These are phyloP conservation scores for Cirrhinus molitorella DNA, from an alignment of 2,797 vertebrate species.

Conservation along the genomic window DNA sequence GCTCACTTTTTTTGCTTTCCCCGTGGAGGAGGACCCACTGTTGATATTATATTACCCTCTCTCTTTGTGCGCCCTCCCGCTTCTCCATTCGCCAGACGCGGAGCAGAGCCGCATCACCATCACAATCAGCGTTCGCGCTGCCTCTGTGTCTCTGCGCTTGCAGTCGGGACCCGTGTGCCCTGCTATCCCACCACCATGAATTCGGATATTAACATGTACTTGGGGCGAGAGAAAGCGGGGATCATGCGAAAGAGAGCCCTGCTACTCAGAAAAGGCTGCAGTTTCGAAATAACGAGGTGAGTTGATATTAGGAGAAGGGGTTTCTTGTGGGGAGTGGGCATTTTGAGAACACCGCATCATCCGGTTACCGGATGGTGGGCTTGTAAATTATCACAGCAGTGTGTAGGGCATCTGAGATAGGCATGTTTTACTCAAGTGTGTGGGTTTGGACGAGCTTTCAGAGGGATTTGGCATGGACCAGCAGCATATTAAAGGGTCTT, in stretches of 20 bases:
- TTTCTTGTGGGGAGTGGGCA: conserved; percentile 29
- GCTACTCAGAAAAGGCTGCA: conserved; percentile 87
- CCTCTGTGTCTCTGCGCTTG: conserved; percentile 46
- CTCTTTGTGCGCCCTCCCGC: conserved; percentile 54
- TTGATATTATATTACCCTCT: conserved; percentile 50
- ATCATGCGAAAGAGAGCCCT: conserved; percentile 87
- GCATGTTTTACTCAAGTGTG: conserved; percentile 6
- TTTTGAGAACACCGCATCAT: conserved; percentile 42
- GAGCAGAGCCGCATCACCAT: conserved; percentile 30
- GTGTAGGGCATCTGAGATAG: background rate
- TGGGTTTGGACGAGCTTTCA: conserved; percentile 19
- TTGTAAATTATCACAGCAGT: conserved; percentile 30
- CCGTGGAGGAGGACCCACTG: conserved; percentile 61
- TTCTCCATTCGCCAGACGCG: conserved; percentile 47
- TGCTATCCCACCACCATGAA: conserved; percentile 77
- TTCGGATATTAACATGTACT: conserved; percentile 85
- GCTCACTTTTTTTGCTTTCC: conserved; percentile 69
- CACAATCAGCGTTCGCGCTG: conserved; percentile 20
- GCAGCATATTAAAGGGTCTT: conserved; percentile 31
- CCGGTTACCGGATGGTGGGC: conserved; percentile 22
- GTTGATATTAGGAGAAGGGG: conserved; percentile 19
- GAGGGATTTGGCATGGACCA: conserved; percentile 21
- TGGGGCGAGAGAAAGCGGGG: conserved; percentile 82
- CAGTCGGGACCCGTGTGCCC: conserved; percentile 56
- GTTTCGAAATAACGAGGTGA: conserved; percentile 89